Evolutionary conservation across 1,140 invertebrate species (phyloP).

Genomic region (Steinernema feltiae): DNA sequence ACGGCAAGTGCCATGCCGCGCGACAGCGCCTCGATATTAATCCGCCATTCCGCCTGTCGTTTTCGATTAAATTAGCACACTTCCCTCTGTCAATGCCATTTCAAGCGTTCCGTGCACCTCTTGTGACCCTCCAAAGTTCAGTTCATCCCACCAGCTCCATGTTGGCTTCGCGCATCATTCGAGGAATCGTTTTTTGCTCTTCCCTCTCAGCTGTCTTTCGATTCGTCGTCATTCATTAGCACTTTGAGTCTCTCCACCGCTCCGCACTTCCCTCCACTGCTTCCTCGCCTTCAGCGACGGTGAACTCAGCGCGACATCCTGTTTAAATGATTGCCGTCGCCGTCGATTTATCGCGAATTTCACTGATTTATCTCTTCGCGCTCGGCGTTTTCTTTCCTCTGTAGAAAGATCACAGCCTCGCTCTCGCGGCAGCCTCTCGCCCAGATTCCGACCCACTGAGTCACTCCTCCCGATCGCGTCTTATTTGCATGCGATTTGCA

Average conservation of each 20-base stretch:
- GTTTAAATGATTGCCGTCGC: not conserved
- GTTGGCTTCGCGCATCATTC: too few species aligned
- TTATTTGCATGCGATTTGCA: too few species aligned
- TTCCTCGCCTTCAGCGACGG: not conserved
- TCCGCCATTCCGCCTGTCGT: not conserved
- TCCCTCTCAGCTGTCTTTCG: too few species aligned
- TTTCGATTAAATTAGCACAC: not conserved
- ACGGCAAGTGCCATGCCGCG: not conserved
- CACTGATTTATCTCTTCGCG: not conserved
- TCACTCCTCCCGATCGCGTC: too few species aligned
- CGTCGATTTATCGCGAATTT: not conserved
- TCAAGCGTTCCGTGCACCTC: too few species aligned
- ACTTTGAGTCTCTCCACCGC: not conserved
- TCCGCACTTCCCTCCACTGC: not conserved
- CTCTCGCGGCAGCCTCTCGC: not conserved
- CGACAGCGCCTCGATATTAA: not conserved
- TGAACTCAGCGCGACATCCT: not conserved
- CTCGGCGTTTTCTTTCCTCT: not conserved
- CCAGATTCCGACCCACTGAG: too few species aligned
- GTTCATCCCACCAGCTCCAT: too few species aligned
- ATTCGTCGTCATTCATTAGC: not conserved
- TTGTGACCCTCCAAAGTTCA: too few species aligned
- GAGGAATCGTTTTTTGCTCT: too few species aligned
- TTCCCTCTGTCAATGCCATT: not conserved
- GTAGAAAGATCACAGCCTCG: not conserved